Evolutionary conservation across 2,113 vertebrate genomes (phyloP).

Genomic region (Campylomormyrus tamandua): DNA sequence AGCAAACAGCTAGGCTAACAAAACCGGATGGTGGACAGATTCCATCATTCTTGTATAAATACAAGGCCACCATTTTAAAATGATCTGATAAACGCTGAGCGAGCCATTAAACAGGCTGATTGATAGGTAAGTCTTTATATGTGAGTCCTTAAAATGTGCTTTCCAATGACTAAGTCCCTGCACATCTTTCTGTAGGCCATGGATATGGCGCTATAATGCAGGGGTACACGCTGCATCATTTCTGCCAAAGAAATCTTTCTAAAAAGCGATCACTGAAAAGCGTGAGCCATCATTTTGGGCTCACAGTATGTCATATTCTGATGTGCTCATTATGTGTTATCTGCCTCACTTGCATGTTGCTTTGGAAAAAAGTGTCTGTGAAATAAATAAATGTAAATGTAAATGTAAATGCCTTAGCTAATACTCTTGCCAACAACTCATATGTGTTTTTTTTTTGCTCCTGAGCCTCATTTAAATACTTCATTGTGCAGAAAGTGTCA

Average conservation of each 20-base stretch:
- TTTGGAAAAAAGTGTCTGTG: not conserved
- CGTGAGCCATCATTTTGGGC: not conserved
- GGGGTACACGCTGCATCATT: not conserved
- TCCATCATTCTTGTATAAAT: not conserved
- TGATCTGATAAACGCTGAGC: not conserved
- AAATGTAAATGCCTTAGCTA: conserved; percentile 3
- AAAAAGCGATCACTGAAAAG: not conserved
- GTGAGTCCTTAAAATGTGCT: not conserved
- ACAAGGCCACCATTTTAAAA: not conserved
- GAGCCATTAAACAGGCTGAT: not conserved
- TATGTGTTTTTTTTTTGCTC: conserved; percentile 32
- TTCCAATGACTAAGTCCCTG: not conserved
- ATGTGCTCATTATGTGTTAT: not conserved
- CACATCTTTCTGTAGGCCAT: not conserved
- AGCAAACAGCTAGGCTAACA: not conserved
- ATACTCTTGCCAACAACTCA: conserved; percentile 34
- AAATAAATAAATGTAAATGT: not conserved
- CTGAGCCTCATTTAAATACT: conserved; percentile 27
- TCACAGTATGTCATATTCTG: not conserved
- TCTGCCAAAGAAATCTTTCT: not conserved
- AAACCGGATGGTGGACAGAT: not conserved
- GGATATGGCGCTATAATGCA: not conserved
- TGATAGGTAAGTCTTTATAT: not conserved
- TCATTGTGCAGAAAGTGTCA: conserved; percentile 31
- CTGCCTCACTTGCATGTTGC: not conserved